phyloP scores from a whole-genome alignment of 1,140 invertebrate species.

The Drosophila rufa region DNA sequence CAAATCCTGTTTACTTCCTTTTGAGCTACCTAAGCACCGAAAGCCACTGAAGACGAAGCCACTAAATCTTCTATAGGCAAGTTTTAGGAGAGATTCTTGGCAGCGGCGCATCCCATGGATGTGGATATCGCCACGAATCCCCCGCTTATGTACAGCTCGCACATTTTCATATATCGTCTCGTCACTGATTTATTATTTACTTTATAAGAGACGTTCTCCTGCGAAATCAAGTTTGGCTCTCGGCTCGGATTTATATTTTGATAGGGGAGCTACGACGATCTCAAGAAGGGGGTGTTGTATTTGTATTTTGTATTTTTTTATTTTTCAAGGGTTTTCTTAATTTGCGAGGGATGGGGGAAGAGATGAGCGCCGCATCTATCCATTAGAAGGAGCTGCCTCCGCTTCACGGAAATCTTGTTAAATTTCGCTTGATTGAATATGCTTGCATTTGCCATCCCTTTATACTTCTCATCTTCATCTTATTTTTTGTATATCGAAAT shows the following conservation, averaged over 20 bases:
- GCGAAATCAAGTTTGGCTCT: conserved; percentile 45
- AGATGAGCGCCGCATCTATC: conserved; percentile 34
- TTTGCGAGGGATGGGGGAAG: conserved; percentile 27
- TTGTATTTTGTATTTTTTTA: conserved; percentile 30
- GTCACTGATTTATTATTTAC: conserved; percentile 78
- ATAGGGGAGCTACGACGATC: conserved; percentile 12
- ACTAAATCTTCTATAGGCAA: conserved; percentile 75
- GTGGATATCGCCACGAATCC: conserved; percentile 20
- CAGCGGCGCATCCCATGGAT: conserved; percentile 25
- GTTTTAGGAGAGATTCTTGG: conserved; percentile 64
- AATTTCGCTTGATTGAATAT: conserved; percentile 80
- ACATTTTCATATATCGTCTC: conserved; percentile 67
- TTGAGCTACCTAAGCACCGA: conserved; percentile 72
- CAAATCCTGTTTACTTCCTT: conserved; percentile 79
- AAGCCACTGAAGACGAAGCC: conserved; percentile 54
- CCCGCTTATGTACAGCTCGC: conserved; percentile 38
- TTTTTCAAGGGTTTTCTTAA: conserved; percentile 57
- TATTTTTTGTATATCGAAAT: background rate
- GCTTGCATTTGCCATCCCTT: conserved; percentile 13
- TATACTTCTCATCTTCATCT: conserved; percentile 7
- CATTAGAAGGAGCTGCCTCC: conserved; percentile 47
- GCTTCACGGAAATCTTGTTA: conserved; percentile 76
- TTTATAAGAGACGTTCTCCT: conserved; percentile 66
- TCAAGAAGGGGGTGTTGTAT: conserved; percentile 23
- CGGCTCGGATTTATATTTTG: conserved; percentile 21